A percentile compares a stretch with the other conserved stretches of the same genome.
phyloP scores from a whole-genome alignment of 2,113 vertebrate species.

The Colistium nudipinnis region DNA sequence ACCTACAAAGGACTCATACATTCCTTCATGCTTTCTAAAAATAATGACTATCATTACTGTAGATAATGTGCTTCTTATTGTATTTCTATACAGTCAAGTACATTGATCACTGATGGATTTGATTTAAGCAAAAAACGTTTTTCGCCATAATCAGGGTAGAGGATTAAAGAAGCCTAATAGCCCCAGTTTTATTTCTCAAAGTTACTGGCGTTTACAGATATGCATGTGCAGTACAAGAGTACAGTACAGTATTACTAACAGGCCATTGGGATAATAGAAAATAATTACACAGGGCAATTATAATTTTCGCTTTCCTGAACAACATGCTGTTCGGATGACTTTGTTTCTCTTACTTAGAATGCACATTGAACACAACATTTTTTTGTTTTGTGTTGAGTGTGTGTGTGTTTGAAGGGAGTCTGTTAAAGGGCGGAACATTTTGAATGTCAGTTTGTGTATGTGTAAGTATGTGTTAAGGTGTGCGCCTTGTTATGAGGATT shows the following conservation, averaged over 20 bases:
- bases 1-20: not conserved
- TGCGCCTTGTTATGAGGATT: conserved; percentile 7
- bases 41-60: not conserved
- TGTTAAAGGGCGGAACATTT: conserved; percentile 7
- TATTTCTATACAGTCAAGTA: not conserved
- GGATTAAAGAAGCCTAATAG: no score
- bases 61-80: not conserved
- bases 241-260: no score
- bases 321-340: not conserved
- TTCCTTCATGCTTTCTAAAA: conserved; percentile 1
- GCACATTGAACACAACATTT: no score
- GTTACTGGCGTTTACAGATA: no score
- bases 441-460: no score
- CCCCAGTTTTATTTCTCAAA: no score
- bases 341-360: not conserved
- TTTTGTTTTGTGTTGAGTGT: no score
- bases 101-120: not conserved
- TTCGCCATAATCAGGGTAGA: no score
- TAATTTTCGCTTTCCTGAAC: not conserved
- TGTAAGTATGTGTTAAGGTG: no score
- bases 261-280: no score
- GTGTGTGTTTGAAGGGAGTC: not conserved
- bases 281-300: no score
- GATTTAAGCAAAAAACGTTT: not conserved
- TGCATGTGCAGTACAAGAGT: no score